Percentiles rank a stretch among this genome's conserved stretches.
Evolutionary conservation across 2,113 vertebrate genomes (phyloP).

Genomic region (Hippocampus guttulatus): DNA sequence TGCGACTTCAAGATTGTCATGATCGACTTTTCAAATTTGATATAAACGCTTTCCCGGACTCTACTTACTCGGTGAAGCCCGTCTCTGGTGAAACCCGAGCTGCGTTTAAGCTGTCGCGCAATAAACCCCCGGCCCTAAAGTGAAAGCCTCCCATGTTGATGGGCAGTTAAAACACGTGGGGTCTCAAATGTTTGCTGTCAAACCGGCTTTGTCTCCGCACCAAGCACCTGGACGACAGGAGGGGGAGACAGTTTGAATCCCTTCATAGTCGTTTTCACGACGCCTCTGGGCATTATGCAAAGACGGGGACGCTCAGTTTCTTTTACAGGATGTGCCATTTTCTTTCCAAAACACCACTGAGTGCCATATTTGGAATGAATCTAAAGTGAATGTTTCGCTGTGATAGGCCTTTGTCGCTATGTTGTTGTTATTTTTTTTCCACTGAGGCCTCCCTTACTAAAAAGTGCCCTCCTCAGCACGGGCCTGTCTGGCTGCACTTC

Average conservation of each 20-base stretch:
- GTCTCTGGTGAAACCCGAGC: conserved; percentile 69
- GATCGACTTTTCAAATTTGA: conserved; percentile 3
- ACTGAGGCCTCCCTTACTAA: conserved; percentile 60
- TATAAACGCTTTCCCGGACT: conserved; percentile 8
- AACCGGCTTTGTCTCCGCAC: conserved; percentile 37
- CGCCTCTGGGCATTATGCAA: conserved; percentile 19
- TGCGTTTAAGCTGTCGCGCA: conserved; percentile 62
- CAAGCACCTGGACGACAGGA: conserved; percentile 30
- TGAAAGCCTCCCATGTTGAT: conserved; percentile 68
- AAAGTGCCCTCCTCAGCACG: conserved; percentile 81
- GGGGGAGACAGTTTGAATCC: conserved; percentile 8
- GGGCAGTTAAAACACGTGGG: conserved; percentile 66
- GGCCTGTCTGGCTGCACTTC: conserved; percentile 84
- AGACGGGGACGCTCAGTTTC: neutral
- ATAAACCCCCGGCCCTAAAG: conserved; percentile 70
- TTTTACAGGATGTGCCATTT: conserved; percentile 15
- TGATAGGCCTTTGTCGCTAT: conserved; percentile 74
- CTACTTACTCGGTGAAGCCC: conserved; percentile 53
- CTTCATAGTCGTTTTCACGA: conserved; percentile 22
- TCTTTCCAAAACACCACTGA: conserved; percentile 9
- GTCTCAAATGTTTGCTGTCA: conserved; percentile 62
- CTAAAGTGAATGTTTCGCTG: conserved; percentile 53
- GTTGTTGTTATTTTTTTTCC: conserved; percentile 52
- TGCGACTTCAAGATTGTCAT: conserved; percentile 2
- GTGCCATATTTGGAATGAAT: conserved; percentile 61